Base-by-base conservation (phyloP, 2,113 vertebrate genomes). In the Zeus faber region DNA sequence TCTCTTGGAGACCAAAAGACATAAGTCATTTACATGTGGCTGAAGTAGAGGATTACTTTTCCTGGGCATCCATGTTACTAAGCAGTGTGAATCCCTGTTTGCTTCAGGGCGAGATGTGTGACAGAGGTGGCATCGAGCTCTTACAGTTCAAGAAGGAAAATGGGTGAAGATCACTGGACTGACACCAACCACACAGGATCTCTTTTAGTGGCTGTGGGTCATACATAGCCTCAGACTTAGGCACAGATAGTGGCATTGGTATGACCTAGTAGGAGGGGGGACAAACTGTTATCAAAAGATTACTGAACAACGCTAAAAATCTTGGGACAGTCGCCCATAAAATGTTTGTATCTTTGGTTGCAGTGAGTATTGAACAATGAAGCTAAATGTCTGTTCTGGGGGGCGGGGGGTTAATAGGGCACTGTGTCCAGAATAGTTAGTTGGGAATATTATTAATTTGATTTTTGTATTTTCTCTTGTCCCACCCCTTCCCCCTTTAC, bases 61-160 rank as follows among this genome's bases (percentile, higher is more conserved):
- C 17, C 92, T 96, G 93, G 93, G 92, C 96, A 85, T 94, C 94
- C 91, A 94, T 94, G 90, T 95, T 95, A 99, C 97, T 99, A 99
- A 99, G 97, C 94, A 95, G 94, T 98, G 95, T 99, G 93, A 98
- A 97, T 99, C 95, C 97, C 96, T 98, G 95, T 99, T 95, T 98
- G 95, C 97, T 99, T 98, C 97, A 99, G 96, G 97, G 96, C 94
- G 93, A 96, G 94, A 97, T 98, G 96, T 98, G 95, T 97, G 96
- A 98, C 95, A 97, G 94, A 98, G 95, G 95, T 98, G 97, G 92
- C 96, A 95, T 95, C 96, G 93, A 95, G 93, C 94, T 97, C 97
- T 97, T 96, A 98, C 96, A 94, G 92, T 95, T 92, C 92, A 95
- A 89, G 93, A 94, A 89, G 91, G 92, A 94, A 95, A 95, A 96